phyloP scores from a whole-genome alignment of 2,113 vertebrate genomes.

The Muntiacus muntjak region DNA sequence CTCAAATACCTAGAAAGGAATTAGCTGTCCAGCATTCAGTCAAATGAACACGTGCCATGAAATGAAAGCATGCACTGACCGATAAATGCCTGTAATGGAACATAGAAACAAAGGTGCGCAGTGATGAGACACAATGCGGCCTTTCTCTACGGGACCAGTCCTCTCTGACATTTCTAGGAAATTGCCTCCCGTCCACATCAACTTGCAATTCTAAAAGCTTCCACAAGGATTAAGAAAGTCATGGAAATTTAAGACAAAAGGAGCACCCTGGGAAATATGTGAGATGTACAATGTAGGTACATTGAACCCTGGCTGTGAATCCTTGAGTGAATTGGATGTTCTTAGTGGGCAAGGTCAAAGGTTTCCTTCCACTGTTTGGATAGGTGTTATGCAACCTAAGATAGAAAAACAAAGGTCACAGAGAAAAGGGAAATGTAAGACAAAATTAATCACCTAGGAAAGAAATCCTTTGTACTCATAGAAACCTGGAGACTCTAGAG shows the following conservation, averaged over 20 bases:
- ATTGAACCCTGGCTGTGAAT: no score
- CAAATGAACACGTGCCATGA: background rate
- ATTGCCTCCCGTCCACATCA: no score
- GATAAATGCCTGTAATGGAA: background rate
- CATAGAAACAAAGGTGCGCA: fast-evolving
- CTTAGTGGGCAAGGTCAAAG: background rate
- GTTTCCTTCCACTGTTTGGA: background rate
- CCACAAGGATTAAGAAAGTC: background rate
- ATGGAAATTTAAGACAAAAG: background rate
- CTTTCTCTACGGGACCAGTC: background rate
- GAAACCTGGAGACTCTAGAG: fast-evolving
- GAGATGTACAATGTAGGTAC: no score
- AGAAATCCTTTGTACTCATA: fast-evolving
- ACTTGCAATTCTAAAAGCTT: no score
- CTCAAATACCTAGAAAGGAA: background rate
- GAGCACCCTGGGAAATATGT: no score
- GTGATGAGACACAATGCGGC: fast-evolving
- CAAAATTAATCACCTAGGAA: background rate
- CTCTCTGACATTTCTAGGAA: no score
- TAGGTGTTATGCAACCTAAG: background rate
- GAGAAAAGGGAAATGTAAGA: background rate
- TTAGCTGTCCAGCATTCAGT: fast-evolving
- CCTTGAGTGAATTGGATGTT: background rate
- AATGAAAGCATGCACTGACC: fast-evolving
- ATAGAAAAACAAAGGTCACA: background rate